phyloP scores from a whole-genome alignment of 2,113 vertebrate species.

The Gallinago undulata region DNA sequence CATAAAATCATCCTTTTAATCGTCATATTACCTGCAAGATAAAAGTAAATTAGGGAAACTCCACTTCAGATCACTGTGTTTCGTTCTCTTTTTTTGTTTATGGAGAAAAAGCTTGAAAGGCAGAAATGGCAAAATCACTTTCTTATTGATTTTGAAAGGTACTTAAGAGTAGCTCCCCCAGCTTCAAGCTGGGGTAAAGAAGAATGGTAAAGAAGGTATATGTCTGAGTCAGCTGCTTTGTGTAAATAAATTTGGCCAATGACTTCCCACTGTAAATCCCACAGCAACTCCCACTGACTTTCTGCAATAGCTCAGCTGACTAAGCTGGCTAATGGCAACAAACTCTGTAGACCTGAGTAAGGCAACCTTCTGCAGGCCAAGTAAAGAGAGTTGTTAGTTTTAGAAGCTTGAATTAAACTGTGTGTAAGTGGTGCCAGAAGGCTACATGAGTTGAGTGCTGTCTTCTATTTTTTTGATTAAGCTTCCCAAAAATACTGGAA shows the following conservation, averaged over 20 bases:
- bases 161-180: background rate
- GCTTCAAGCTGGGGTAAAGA: background rate
- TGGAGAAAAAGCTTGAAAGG: background rate
- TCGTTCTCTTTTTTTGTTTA: slow-evolving; percentile 4
- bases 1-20: slow-evolving; percentile 51
- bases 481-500: background rate
- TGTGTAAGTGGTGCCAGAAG: background rate
- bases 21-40: background rate
- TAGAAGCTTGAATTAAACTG: background rate
- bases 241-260: background rate
- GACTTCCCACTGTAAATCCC: background rate
- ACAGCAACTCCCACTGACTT: background rate
- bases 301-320: background rate
- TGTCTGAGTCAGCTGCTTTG: background rate
- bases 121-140: slow-evolving; percentile 37
- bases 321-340: background rate
- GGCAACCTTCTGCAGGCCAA: background rate
- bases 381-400: background rate
- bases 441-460: background rate
- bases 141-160: slow-evolving; percentile 15
- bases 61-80: background rate
- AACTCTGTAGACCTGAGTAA: background rate
- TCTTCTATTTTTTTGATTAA: background rate
- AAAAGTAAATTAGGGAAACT: slow-evolving; percentile 10
- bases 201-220: background rate